Evolutionary conservation across 1,140 invertebrate species (phyloP), one percentile per base, ranked within the genome.

Genomic region (Formica selysi): DNA sequence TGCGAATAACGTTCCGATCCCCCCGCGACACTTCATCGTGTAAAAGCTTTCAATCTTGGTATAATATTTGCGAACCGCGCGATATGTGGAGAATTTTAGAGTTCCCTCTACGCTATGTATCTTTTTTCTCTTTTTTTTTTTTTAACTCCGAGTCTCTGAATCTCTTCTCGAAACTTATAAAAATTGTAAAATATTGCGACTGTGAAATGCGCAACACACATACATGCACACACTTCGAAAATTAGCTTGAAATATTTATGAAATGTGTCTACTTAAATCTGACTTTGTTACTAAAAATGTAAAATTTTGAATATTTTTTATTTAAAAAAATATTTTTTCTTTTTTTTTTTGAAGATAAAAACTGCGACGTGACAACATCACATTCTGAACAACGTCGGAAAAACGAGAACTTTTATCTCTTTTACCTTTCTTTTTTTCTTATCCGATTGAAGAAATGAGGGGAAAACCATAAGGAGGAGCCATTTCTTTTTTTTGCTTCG

Each of bases 1-100:
- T 54, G 19, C 22, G 79, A 57, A 73, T 73, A 70, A 70, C 67
- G 51, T 13, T 48, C 13, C 61, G 54, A 74, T 48, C 26, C 38
- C 29, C n/a, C 54, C 1, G 16, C 16, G 16, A 74, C 67, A 73
- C 62, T 67, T 68, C 64, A 32, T 54, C 64, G 64, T 51, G 44
- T 80, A 70, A 80, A 80, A 80, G 76, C 76, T 80, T 80, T 80
- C 64, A 29, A 70, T 70, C 76, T 54, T 67, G 64, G 32, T 44
- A 44, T 44, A 44, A 44, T 67, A 38, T 70, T 80, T 32, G 22
- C 76, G 8, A 44, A 32, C 51, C 44, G 32, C n/a, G 44, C 44
- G 36, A 16, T 26, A 65, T 68, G 38, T 26, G 44, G 11, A 32
- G 32, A 70, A 51, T 51, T 51, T 51, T 51, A 51, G 48, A 5